phyloP scores from a whole-genome alignment of 2,888 invertebrate genomes.

The Dione vanillae region DNA sequence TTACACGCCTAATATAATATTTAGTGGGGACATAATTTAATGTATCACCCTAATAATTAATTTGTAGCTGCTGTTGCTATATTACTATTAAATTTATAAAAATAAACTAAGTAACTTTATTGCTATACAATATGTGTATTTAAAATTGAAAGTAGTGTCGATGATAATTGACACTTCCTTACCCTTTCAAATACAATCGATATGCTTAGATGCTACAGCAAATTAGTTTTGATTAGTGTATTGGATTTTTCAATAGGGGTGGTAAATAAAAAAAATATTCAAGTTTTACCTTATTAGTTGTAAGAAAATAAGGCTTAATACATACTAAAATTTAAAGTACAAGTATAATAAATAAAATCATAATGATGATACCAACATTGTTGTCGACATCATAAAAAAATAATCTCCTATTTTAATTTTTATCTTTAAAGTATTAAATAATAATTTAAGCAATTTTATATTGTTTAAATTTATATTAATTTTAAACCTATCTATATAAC shows the following conservation, averaged over 20 bases:
- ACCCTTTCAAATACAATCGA: conserved; percentile 63
- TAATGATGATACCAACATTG: too few relatives aligned
- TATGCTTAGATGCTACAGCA: conserved; percentile 54
- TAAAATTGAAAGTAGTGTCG: conserved; percentile 45
- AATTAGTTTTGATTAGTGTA: background rate
- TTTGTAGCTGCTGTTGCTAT: conserved; percentile 6
- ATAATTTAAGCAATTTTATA: too few relatives aligned
- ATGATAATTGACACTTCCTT: conserved; percentile 68
- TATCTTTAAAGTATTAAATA: too few relatives aligned
- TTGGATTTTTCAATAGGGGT: background rate
- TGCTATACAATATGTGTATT: conserved; percentile 33
- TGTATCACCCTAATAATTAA: conserved; percentile 25
- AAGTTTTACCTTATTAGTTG: too few relatives aligned
- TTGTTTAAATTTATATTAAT: too few relatives aligned
- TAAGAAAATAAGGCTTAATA: background rate
- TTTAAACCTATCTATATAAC: too few relatives aligned
- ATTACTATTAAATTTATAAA: conserved; percentile 14
- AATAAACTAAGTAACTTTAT: conserved; percentile 1
- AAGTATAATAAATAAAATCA: too few relatives aligned
- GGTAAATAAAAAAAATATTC: background rate
- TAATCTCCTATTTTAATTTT: too few relatives aligned
- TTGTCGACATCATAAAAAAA: too few relatives aligned
- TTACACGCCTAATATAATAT: conserved; percentile 29
- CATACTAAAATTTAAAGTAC: too few relatives aligned
- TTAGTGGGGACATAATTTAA: conserved; percentile 28